Evolutionary conservation across 2,888 invertebrate genomes (phyloP), one percentile per base, ranked within the genome.

Genomic region (Agrochola lota): DNA sequence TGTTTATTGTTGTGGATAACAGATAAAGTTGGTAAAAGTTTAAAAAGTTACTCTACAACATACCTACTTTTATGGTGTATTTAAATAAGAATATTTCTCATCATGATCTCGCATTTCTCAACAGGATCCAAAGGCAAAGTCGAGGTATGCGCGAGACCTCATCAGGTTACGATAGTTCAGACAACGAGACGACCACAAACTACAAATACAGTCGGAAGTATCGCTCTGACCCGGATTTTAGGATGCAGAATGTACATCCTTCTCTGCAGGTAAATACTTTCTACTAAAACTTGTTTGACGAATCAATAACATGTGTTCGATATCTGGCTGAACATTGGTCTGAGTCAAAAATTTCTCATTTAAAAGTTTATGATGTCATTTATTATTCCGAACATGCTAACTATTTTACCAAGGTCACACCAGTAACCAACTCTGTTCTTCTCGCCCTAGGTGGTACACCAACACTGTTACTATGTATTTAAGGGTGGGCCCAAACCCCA

Each of bases 111-210:
- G 17, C 23, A 63, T 43, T 64, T 55, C 20, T 57, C 87, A 8
- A 57, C 66, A 97, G 97, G 90, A 97, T 96, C 82, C 97, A 97
- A 76, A 96, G 97, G 87, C 95, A 97, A 88, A 97, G 95, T 88
- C 96, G 98, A 80, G 98, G 98, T 8, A 97, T 97, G 79, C 97
- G 98, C 70, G 99, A 99, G 91, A 99, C 98, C 0, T 98, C 98
- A n/a, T 99, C 99, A 84, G 99, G 99, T 20, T 99, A 99, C 94
- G 99, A 99, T 92, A 99, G 99, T 90, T 99, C 99, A 81, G 99
- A 99, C 94, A 98, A 98, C 94, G 98, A 98, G 92, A 98, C 98
- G 4, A 97, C 97, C 43, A 97, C 97, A 26, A 97, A 97, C 88
- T 97, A 97, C 92, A 97, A 97, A 91, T 96, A 97, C 87, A 97